Conservation (phyloP, 2,888 invertebrate species). For the Mactromeris polynyma region DNA sequence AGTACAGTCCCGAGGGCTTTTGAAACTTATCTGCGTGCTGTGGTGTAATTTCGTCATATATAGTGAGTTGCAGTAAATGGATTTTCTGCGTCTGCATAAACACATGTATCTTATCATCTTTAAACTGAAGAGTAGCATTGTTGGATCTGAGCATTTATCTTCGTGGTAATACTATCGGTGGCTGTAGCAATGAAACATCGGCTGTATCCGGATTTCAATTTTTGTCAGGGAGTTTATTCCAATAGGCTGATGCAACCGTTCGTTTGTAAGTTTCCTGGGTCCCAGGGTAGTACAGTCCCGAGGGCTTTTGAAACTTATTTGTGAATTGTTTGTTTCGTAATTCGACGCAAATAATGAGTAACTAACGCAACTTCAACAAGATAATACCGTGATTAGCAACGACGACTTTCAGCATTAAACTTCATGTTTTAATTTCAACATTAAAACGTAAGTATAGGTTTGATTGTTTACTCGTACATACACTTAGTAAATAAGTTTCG, state of each 20-base stretch:
- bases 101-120: not conserved
- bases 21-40: slow-evolving; percentile 29
- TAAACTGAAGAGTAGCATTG: not conserved
- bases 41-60: not conserved
- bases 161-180: not conserved
- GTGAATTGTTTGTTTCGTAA: not conserved
- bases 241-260: not conserved
- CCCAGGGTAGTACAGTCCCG: slow-evolving; percentile 48
- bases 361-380: not conserved
- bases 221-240: no score
- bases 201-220: no score
- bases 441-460: not conserved
- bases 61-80: no score
- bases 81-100: no score
- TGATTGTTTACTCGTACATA: not conserved
- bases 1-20: slow-evolving; percentile 26
- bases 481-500: no score
- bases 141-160: not conserved
- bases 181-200: no score
- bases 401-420: not conserved
- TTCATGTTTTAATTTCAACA: no score
- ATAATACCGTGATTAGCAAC: not conserved
- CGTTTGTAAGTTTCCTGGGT: slow-evolving; percentile 55
- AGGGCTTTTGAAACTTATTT: slow-evolving; percentile 51
- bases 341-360: not conserved